These are phyloP conservation scores for Lacerta viridis DNA, from an alignment of 2,797 vertebrate genomes.

Conservation along the genomic window DNA sequence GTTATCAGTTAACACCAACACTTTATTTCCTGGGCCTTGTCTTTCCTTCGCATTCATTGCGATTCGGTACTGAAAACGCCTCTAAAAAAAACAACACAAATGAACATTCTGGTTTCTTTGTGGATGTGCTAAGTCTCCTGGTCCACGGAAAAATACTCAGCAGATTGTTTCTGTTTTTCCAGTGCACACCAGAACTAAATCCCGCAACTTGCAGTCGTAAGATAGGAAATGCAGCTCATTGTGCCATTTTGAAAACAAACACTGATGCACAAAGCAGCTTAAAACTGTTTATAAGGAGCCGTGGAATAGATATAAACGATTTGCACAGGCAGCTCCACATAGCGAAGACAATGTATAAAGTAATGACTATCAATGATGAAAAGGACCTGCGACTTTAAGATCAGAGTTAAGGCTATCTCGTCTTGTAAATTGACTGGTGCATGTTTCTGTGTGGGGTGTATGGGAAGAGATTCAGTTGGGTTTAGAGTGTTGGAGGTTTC, in stretches of 20 bases:
- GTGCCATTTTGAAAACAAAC: not conserved
- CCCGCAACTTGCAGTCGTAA: not conserved
- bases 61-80: not conserved
- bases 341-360: not conserved
- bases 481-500: too few species aligned
- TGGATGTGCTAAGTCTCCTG: not conserved
- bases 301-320: not conserved
- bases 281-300: not conserved
- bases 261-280: not conserved
- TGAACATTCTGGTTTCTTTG: not conserved
- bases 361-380: not conserved
- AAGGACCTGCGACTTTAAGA: too few species aligned
- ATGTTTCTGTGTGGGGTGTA: too few species aligned
- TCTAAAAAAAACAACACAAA: not conserved
- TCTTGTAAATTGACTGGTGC: too few species aligned
- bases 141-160: not conserved
- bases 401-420: too few species aligned
- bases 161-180: not conserved
- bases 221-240: not conserved
- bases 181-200: not conserved
- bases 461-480: too few species aligned
- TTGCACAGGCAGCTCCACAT: not conserved
- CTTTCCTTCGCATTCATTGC: not conserved
- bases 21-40: not conserved
- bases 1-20: not conserved